Percentiles rank a stretch among this genome's conserved stretches.
Conservation (phyloP, 2,888 invertebrate species). For the Catocala nupta region DNA sequence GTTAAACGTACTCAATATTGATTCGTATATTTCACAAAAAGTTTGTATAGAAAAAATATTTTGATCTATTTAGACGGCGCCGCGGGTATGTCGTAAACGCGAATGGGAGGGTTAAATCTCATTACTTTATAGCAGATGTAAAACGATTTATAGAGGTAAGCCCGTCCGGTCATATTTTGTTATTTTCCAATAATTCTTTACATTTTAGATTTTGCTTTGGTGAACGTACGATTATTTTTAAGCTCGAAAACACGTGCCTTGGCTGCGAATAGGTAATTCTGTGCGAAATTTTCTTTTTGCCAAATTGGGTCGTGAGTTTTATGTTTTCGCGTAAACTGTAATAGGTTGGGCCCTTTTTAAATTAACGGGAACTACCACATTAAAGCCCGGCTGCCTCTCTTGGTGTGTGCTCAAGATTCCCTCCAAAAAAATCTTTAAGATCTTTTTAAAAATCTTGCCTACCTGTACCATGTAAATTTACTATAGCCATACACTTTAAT, state of each 20-base stretch:
- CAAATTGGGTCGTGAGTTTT: slow-evolving; percentile 65
- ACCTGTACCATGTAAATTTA: not conserved
- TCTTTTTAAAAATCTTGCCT: not conserved
- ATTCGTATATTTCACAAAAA: slow-evolving; percentile 46
- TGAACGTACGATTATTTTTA: slow-evolving; percentile 48
- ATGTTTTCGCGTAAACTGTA: slow-evolving; percentile 65
- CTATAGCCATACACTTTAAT: too few species aligned
- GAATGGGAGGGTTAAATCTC: slow-evolving; percentile 83
- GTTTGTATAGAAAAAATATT: slow-evolving; percentile 64
- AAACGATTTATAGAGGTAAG: slow-evolving; percentile 81
- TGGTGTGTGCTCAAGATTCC: slow-evolving; percentile 33
- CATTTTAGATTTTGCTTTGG: slow-evolving; percentile 55
- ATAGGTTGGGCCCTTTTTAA: slow-evolving; percentile 56
- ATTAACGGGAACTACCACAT: slow-evolving; percentile 54
- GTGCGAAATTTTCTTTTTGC: slow-evolving; percentile 63
- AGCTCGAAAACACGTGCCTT: slow-evolving; percentile 61
- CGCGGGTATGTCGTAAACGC: slow-evolving; percentile 77
- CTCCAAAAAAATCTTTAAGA: slow-evolving; percentile 12
- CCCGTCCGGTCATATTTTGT: slow-evolving; percentile 78
- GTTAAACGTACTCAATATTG: slow-evolving; percentile 23
- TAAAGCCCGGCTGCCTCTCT: slow-evolving; percentile 31
- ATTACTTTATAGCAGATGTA: slow-evolving; percentile 85
- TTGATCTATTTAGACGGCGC: slow-evolving; percentile 73
- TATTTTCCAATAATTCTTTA: slow-evolving; percentile 81
- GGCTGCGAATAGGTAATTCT: slow-evolving; percentile 65